Percentiles rank a stretch among this genome's conserved stretches.
Conservation (phyloP, 2,888 invertebrate genomes). For the Dasypolia templi region DNA sequence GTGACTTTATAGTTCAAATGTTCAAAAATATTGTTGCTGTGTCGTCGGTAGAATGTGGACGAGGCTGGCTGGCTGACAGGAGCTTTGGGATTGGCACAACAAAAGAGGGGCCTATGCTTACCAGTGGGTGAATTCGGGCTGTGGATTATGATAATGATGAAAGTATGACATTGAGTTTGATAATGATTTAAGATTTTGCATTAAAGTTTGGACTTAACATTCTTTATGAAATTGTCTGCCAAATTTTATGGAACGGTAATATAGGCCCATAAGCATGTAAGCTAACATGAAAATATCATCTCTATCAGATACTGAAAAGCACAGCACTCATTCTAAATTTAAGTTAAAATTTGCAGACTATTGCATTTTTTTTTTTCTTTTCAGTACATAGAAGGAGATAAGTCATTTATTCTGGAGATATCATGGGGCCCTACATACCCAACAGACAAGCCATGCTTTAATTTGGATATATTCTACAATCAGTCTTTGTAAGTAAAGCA, state of each 20-base stretch:
- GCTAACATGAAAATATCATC: neutral
- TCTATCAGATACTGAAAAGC: neutral
- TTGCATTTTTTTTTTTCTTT: constrained; percentile 67
- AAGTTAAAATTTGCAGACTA: neutral
- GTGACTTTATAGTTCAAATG: neutral
- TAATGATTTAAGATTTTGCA: too few relatives aligned
- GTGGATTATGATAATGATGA: too few relatives aligned
- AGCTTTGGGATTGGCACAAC: neutral
- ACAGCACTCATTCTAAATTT: neutral
- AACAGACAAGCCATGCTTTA: constrained; percentile 94
- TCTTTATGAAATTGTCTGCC: neutral
- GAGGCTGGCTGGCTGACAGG: too few relatives aligned
- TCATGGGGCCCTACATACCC: constrained; percentile 97
- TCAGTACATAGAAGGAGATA: constrained; percentile 95
- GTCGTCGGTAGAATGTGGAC: neutral
- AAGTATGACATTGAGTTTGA: too few relatives aligned
- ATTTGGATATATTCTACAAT: constrained; percentile 98
- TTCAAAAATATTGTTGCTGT: neutral
- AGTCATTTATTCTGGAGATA: constrained; percentile 97
- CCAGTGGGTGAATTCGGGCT: too few relatives aligned
- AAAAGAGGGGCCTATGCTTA: neutral
- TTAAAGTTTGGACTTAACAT: neutral
- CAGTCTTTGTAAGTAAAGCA: constrained; percentile 94
- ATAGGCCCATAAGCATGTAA: neutral
- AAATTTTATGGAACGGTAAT: neutral